Evolutionary conservation across 92 coral and sea anemone genomes (phyloP).

Genomic region (Epizoanthus ramosus): DNA sequence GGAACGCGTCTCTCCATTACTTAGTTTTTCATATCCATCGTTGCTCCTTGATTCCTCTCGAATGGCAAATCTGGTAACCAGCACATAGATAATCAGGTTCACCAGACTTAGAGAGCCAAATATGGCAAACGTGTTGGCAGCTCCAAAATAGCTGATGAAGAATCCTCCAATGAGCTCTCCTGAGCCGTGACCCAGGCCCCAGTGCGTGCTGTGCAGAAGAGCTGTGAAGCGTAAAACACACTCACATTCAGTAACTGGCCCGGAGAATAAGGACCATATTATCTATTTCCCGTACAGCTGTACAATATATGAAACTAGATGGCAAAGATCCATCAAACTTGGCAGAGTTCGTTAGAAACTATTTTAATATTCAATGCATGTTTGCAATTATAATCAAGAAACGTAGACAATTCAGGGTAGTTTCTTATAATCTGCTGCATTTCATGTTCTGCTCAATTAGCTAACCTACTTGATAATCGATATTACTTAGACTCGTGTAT

Average conservation of each 20-base stretch:
- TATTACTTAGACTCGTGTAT: too few relatives aligned
- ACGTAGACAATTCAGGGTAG: too few relatives aligned
- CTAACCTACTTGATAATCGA: too few relatives aligned
- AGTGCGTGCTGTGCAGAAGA: constrained; percentile 83
- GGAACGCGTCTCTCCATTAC: not conserved
- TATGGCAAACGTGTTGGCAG: constrained; percentile 73
- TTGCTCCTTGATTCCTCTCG: constrained; percentile 24
- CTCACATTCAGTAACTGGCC: not conserved
- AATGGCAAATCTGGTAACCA: constrained; percentile 61
- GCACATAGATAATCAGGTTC: constrained; percentile 60
- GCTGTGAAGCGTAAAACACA: constrained; percentile 47
- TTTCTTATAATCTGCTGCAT: too few relatives aligned
- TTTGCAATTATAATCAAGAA: too few relatives aligned
- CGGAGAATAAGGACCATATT: not conserved
- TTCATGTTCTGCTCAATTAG: too few relatives aligned
- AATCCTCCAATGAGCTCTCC: constrained; percentile 92
- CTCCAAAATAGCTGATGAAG: constrained; percentile 82
- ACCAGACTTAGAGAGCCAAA: constrained; percentile 76
- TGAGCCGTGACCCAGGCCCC: constrained; percentile 95
- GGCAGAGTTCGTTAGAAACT: too few relatives aligned
- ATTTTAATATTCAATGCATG: too few relatives aligned
- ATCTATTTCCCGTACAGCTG: not conserved
- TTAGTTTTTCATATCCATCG: constrained; percentile 48
- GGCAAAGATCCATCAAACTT: too few relatives aligned
- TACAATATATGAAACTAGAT: too few relatives aligned